These are phyloP conservation scores for Mesochorus sp. DNA, from an alignment of 2,888 invertebrate species.

Conservation along the genomic window DNA sequence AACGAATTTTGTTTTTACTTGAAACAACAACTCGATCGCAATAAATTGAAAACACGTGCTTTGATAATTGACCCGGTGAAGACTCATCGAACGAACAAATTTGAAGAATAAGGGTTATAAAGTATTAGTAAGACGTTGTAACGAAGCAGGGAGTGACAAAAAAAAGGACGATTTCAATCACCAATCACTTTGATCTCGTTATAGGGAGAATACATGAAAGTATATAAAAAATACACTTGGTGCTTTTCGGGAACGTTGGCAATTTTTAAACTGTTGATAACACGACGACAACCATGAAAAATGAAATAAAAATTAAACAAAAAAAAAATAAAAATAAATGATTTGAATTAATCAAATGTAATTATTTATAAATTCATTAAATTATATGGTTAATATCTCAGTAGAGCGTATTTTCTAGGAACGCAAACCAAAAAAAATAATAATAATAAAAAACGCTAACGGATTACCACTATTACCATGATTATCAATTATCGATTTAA, in stretches of 20 bases:
- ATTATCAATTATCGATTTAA: conserved; percentile 62
- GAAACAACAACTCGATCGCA: not conserved
- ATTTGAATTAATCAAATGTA: conserved; percentile 57
- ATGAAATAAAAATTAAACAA: conserved; percentile 27
- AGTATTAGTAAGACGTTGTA: not conserved
- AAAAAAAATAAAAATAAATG: conserved; percentile 3
- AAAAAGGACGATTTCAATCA: conserved; percentile 4
- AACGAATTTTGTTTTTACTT: conserved; percentile 8
- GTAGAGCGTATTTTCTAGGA: conserved; percentile 55
- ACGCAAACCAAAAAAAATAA: conserved; percentile 10
- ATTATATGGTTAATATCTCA: conserved; percentile 46
- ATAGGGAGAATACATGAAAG: conserved; percentile 69
- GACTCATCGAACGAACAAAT: not conserved
- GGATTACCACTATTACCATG: conserved; percentile 60
- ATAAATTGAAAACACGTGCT: not conserved
- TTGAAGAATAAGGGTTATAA: not conserved
- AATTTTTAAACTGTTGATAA: conserved; percentile 48
- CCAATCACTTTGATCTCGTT: conserved; percentile 46
- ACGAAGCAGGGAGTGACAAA: conserved; percentile 2
- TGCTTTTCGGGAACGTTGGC: conserved; percentile 61
- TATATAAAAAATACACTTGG: conserved; percentile 69
- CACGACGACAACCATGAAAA: too few relatives aligned
- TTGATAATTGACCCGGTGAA: not conserved
- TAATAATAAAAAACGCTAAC: conserved; percentile 36
- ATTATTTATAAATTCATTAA: conserved; percentile 44